Conservation (phyloP, 2,888 invertebrate species). For the Epistrophe eligans region DNA sequence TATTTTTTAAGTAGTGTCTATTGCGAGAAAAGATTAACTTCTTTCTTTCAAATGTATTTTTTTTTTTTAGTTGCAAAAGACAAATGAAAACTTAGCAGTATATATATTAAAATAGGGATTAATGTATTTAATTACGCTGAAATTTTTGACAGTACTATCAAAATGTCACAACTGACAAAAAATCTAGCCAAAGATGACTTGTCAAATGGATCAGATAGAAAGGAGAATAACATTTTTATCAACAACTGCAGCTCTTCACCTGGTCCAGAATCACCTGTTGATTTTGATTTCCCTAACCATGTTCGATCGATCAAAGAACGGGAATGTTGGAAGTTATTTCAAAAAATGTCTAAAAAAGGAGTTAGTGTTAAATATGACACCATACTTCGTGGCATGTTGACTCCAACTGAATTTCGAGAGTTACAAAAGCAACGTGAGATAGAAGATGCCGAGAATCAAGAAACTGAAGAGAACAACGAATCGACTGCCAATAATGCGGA, state of each 20-base stretch:
- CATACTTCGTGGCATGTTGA: slow-evolving; percentile 88
- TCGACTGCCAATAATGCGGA: slow-evolving; percentile 3
- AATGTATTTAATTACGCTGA: too few species aligned
- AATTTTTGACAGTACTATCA: slow-evolving; percentile 41
- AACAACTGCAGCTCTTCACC: slow-evolving; percentile 24
- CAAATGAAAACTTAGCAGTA: too few species aligned
- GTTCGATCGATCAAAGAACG: slow-evolving; percentile 86
- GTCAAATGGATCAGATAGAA: slow-evolving; percentile 60
- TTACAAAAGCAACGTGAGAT: slow-evolving; percentile 84
- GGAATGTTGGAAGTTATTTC: slow-evolving; percentile 89
- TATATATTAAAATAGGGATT: too few species aligned
- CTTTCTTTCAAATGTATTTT: too few species aligned
- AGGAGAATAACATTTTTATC: slow-evolving; percentile 77
- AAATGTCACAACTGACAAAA: slow-evolving; percentile 62
- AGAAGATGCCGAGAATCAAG: slow-evolving; percentile 80
- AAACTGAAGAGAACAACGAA: slow-evolving; percentile 77
- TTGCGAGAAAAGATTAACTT: too few species aligned
- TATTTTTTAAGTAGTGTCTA: too few species aligned
- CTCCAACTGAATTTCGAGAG: slow-evolving; percentile 89
- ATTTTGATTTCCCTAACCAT: slow-evolving; percentile 83
- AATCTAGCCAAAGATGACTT: slow-evolving; percentile 60
- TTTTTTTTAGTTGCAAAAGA: too few species aligned
- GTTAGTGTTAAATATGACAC: slow-evolving; percentile 89
- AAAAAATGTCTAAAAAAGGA: slow-evolving; percentile 88
- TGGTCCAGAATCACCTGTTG: slow-evolving; percentile 62